Base-by-base conservation (phyloP, 2,888 invertebrate genomes). In the Timandra comae region DNA sequence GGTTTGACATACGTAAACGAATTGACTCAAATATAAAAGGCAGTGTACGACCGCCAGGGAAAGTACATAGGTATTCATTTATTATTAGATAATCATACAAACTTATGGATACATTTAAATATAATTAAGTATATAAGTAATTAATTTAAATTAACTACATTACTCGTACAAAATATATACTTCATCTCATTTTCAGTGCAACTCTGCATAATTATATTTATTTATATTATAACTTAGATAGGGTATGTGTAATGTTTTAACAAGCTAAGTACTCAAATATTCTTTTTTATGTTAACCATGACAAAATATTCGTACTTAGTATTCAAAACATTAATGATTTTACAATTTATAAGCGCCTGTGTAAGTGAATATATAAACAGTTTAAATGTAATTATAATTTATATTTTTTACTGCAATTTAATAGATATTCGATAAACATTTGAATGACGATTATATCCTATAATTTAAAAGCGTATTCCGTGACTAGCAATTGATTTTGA, bases 91-190 rank as follows among this genome's bases (percentile, higher is more conserved):
- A 67, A 65, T 56, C 64, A 74, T 72, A 72, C 60, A 72, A 77
- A 76, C 72, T 70, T 75, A 75, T 67, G 46, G 24, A 44, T 66
- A 65, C 34, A 55, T 47, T 61, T 61, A 62, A 65, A 56, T 68
- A 59, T 52, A 60, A 63, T 60, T 61, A 65, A 57, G 63, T 69
- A 59, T 56, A 61, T 60, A 46, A 56, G 42, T 56, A 55, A 50
- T 58, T 69, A 67, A n/a, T n/a, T n/a, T n/a, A 72, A 75, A 72
- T 70, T 72, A 76, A 70, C 50, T 75, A 70, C 63, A 68, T 72
- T 71, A 74, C 48, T 60, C 56, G 69, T 76, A 76, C 60, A 76
- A 76, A 75, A 75, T 72, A 75, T 72, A 75, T 73, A 72, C 52
- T 63, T 62, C 59, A 62, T 55, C 6, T 16, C 16, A 16, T 16